Base-by-base conservation (phyloP, 30 jellyfish, hydroid and myxozoan genomes). In the Catostylus mosaicus region DNA sequence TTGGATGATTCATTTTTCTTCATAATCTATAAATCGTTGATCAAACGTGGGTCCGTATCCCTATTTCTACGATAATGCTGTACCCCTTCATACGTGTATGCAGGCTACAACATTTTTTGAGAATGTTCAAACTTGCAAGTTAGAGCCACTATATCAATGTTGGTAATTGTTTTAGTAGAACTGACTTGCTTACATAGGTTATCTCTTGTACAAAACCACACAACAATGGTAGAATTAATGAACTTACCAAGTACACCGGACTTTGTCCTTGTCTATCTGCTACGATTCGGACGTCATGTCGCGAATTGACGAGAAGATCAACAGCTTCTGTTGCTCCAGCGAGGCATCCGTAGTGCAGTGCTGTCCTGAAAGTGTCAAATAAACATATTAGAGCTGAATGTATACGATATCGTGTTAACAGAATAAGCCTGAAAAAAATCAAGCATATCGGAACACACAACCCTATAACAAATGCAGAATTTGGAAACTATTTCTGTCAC, bases 281-380 rank as follows among this genome's bases (percentile, higher is more conserved):
- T 31, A 52, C 26, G 23, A 73, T 47, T 22, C 10, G 45, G 57
- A 73, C 19, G 84, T 34, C 46, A 66, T 1, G 1, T 5, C 29
- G 14, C 30, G 84, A 26, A 10, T 73, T 52, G 20, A 73, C 19
- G 12, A 73, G 84, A 5, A 46, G 84, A 51, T 73, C 67, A 14
- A 73, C 72, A 3, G 72, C 72, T 30, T 73, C 84, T 23, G 19
- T 73, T 7, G 71, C 46, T 31, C 72, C 72, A 36, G 56, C 56
- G 14, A 73, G 84, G 47, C 84, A 50, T 43, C 52, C 72, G 34
- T 73, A 73, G 51, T 73, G 84, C 33, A 73, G 34, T 47, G 84
- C 84, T 20, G 84, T 73, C 47, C 84, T 73, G 59, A 3, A 50
- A 73, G 8, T 9, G 16, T 43, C 8, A 16, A 43, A 43, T 6